phyloP scores from a whole-genome alignment of 2,797 vertebrate species.

The Melanotaenia boesemani region DNA sequence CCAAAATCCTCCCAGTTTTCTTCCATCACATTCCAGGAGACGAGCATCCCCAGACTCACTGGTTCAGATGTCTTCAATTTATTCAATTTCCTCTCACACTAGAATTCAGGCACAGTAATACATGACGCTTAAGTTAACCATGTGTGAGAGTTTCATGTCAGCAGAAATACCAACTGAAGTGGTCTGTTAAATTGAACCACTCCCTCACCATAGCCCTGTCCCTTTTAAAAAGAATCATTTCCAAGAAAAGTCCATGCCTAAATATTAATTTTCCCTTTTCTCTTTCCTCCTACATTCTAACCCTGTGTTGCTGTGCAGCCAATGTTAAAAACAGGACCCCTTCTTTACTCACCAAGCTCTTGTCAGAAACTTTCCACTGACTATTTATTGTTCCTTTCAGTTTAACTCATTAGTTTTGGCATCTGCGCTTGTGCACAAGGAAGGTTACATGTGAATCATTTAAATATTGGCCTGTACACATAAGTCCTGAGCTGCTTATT shows the following conservation, averaged over 20 bases:
- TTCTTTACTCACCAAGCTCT: slow-evolving; percentile 16
- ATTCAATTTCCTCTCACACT: neutral
- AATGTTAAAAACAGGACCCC: neutral
- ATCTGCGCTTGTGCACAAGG: neutral
- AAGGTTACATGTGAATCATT: slow-evolving; percentile 66
- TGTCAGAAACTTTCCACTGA: slow-evolving; percentile 21
- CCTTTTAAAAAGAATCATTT: slow-evolving; percentile 19
- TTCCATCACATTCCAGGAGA: slow-evolving; percentile 56
- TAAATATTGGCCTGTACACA: slow-evolving; percentile 24
- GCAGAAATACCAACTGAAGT: slow-evolving; percentile 32
- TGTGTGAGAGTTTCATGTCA: neutral
- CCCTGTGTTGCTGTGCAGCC: slow-evolving; percentile 11
- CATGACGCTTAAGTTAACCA: neutral
- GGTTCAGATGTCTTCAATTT: slow-evolving; percentile 14
- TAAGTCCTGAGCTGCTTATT: slow-evolving; percentile 45
- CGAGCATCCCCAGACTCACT: slow-evolving; percentile 21
- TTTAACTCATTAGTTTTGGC: slow-evolving; percentile 9
- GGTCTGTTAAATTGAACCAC: slow-evolving; percentile 25
- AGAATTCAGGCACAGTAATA: neutral
- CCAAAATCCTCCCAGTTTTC: slow-evolving; percentile 55
- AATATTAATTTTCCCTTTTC: slow-evolving; percentile 23
- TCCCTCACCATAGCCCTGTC: slow-evolving; percentile 14
- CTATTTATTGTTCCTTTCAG: neutral
- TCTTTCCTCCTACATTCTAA: slow-evolving; percentile 1
- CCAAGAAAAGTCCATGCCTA: slow-evolving; percentile 24